Evolutionary conservation across 2,797 vertebrate species (phyloP).

Genomic region (Octomys mimax): DNA sequence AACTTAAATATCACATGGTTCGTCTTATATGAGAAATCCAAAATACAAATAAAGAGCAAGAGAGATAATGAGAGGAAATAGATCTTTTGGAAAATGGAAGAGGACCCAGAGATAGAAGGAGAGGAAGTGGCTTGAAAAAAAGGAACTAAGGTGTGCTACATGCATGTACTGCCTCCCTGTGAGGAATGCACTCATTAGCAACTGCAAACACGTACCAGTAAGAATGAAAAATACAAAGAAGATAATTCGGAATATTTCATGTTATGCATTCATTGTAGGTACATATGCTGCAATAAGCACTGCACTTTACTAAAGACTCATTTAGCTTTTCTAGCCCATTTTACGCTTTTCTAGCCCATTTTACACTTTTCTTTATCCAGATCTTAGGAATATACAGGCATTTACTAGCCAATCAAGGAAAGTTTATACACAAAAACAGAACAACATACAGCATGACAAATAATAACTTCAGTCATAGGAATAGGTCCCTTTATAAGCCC

Average conservation of each 20-base stretch:
- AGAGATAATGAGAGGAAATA: background rate
- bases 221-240: background rate
- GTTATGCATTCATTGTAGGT: background rate
- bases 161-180: background rate
- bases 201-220: background rate
- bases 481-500: background rate
- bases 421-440: background rate
- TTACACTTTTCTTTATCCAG: background rate
- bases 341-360: background rate
- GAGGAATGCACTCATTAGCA: background rate
- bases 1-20: background rate
- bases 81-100: background rate
- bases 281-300: background rate
- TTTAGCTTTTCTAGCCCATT: background rate
- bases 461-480: background rate
- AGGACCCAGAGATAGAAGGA: background rate
- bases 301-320: slow-evolving; percentile 8
- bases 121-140: background rate
- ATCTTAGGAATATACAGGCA: background rate
- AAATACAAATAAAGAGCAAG: background rate
- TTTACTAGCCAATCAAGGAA: background rate
- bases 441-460: background rate
- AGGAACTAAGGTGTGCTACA: background rate
- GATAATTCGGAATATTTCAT: background rate
- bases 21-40: background rate